These are phyloP conservation scores for Pachliopta kotzebuea DNA, from an alignment of 2,888 invertebrate genomes.

Conservation along the genomic window DNA sequence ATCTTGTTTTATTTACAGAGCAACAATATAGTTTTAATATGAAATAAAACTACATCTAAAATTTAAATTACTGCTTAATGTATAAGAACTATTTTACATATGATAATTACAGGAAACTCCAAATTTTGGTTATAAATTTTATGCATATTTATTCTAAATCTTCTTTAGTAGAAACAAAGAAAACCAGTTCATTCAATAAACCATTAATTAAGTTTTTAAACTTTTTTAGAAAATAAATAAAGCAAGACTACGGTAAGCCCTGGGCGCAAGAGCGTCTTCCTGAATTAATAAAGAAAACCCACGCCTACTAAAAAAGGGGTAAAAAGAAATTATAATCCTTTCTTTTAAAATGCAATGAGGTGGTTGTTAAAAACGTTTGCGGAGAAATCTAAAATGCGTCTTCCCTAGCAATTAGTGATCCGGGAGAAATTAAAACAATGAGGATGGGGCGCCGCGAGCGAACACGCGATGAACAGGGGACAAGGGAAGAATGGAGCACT, in stretches of 20 bases:
- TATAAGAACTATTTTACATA: too few relatives aligned
- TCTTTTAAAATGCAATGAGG: constrained; percentile 80
- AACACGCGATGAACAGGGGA: constrained; percentile 43
- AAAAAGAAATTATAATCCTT: constrained; percentile 77
- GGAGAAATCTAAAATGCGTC: constrained; percentile 73
- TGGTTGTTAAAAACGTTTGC: constrained; percentile 77
- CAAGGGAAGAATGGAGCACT: constrained; percentile 44
- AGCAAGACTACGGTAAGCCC: constrained; percentile 17
- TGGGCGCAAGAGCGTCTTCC: constrained; percentile 50
- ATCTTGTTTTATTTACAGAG: too few relatives aligned
- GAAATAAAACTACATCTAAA: too few relatives aligned
- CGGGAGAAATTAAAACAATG: constrained; percentile 76
- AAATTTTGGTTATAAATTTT: not conserved
- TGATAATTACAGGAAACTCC: not conserved
- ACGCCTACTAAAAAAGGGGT: constrained; percentile 53
- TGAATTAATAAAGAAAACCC: constrained; percentile 69
- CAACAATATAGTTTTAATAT: too few relatives aligned
- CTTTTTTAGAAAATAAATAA: constrained; percentile 22
- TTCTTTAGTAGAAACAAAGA: not conserved
- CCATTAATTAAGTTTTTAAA: not conserved
- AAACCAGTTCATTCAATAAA: not conserved
- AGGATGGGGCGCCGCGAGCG: constrained; percentile 41
- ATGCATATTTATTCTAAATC: not conserved
- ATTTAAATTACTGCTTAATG: too few relatives aligned
- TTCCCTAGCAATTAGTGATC: constrained; percentile 75